phyloP scores from a whole-genome alignment of 2,113 vertebrate genomes.

The Anseranas semipalmata region DNA sequence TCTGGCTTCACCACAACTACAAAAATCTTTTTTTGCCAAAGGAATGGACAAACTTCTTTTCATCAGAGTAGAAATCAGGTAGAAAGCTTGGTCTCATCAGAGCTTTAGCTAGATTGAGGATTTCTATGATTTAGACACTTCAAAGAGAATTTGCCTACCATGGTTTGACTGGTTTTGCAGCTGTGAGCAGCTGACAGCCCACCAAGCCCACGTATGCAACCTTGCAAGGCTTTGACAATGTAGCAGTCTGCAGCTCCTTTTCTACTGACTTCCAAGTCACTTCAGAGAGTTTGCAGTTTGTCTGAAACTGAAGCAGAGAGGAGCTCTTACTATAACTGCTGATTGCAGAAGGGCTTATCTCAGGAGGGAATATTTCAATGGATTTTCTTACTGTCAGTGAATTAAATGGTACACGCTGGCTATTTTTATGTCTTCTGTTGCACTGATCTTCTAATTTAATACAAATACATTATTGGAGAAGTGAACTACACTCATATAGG shows the following conservation, averaged over 20 bases:
- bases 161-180: not conserved
- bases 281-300: not conserved
- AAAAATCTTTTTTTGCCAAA: not conserved
- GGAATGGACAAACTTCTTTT: not conserved
- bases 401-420: not conserved
- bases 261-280: not conserved
- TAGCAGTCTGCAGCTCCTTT: not conserved
- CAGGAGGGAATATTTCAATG: not conserved
- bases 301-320: conserved; percentile 35
- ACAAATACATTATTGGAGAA: conserved; percentile 11
- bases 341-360: conserved; percentile 14
- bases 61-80: not conserved
- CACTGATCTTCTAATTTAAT: not conserved
- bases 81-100: not conserved
- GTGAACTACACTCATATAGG: not conserved
- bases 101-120: not conserved
- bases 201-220: not conserved
- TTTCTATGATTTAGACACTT: not conserved
- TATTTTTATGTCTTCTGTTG: conserved; percentile 9
- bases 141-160: not conserved
- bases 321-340: not conserved
- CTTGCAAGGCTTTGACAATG: not conserved
- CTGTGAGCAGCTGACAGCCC: not conserved
- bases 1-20: not conserved
- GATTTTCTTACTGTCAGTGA: conserved; percentile 13